Evolutionary conservation across 1,140 invertebrate species (phyloP).

Genomic region (Diorhabda elongata): DNA sequence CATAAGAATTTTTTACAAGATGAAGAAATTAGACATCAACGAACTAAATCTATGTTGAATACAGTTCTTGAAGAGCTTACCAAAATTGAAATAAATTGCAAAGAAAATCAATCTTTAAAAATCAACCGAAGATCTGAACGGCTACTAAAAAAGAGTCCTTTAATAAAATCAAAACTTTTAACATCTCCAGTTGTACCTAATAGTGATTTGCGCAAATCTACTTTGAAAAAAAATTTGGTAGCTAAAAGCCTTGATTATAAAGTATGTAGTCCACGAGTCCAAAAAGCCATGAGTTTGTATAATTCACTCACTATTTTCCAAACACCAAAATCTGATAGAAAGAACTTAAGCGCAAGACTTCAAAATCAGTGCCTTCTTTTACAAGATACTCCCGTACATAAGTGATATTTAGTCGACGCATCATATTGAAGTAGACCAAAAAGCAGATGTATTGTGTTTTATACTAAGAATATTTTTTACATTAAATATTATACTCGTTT

Average conservation of each 20-base stretch:
- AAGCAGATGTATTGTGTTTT: too few relatives aligned
- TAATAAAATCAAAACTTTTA: not conserved
- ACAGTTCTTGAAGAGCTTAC: not conserved
- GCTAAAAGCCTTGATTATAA: slow-evolving; percentile 3
- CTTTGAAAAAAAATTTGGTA: slow-evolving; percentile 10
- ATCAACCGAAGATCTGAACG: slow-evolving; percentile 3
- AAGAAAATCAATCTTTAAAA: slow-evolving; percentile 3
- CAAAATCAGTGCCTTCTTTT: slow-evolving; percentile 7
- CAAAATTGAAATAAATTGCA: not conserved
- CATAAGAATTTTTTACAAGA: not conserved
- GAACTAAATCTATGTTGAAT: not conserved
- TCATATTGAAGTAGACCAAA: too few relatives aligned
- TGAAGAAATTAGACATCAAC: not conserved
- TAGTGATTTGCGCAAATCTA: slow-evolving; percentile 7
- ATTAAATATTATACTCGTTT: too few relatives aligned
- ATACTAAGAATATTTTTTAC: too few relatives aligned
- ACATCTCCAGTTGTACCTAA: slow-evolving; percentile 4
- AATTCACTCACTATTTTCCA: not conserved
- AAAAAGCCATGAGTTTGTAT: not conserved
- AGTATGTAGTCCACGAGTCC: not conserved
- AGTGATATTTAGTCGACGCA: too few relatives aligned
- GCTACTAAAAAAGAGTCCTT: slow-evolving; percentile 9
- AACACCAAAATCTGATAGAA: slow-evolving; percentile 9
- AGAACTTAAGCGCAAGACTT: not conserved
- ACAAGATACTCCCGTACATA: slow-evolving; percentile 15